phyloP scores from a whole-genome alignment of 2,888 invertebrate species.

The Tinea pellionella region DNA sequence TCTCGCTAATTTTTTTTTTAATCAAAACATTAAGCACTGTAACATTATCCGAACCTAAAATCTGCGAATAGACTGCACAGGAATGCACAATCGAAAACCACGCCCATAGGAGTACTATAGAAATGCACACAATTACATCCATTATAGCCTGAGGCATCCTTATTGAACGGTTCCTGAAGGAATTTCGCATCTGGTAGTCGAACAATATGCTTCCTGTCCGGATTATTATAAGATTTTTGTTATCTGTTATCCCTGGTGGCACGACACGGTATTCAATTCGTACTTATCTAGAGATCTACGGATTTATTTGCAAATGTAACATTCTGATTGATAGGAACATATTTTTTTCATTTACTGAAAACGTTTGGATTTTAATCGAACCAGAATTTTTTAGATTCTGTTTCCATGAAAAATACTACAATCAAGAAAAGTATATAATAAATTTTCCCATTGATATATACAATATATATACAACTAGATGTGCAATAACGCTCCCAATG shows the following conservation, averaged over 20 bases:
- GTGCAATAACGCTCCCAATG: no score
- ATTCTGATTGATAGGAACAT: constrained; percentile 17
- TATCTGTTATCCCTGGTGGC: constrained; percentile 39
- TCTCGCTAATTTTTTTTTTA: no score
- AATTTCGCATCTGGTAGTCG: constrained; percentile 62
- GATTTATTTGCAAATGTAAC: constrained; percentile 29
- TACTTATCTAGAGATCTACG: constrained; percentile 13
- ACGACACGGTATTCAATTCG: constrained; percentile 40
- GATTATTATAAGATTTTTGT: constrained; percentile 55
- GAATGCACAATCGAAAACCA: constrained; percentile 43
- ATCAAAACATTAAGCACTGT: not conserved
- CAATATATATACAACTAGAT: no score
- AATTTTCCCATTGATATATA: no score
- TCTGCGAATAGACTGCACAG: not conserved
- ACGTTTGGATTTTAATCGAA: no score
- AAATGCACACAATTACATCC: constrained; percentile 26
- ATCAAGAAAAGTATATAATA: no score
- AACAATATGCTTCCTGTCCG: constrained; percentile 64
- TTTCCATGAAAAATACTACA: no score
- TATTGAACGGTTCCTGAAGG: constrained; percentile 33
- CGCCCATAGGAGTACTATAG: constrained; percentile 53
- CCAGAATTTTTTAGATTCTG: no score
- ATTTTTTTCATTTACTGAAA: not conserved
- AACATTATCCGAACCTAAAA: constrained; percentile 8
- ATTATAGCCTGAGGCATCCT: constrained; percentile 21